phyloP scores from a whole-genome alignment of 2,113 vertebrate genomes.

The Oryzias javanicus region DNA sequence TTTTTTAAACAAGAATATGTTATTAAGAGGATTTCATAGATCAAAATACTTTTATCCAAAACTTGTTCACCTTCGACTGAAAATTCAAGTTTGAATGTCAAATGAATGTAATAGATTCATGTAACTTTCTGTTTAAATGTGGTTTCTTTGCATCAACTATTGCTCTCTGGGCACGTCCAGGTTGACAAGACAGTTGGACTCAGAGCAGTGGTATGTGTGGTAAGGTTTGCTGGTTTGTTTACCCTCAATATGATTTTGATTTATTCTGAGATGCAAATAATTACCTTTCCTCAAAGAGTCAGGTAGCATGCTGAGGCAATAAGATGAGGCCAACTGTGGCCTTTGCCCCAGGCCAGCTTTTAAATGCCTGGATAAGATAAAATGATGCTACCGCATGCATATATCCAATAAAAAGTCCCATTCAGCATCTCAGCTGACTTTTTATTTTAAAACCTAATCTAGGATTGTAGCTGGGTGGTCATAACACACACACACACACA shows the following conservation, averaged over 20 bases:
- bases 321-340: slow-evolving; percentile 15
- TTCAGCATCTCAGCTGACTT: not conserved
- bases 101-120: too few relatives aligned
- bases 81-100: too few relatives aligned
- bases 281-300: slow-evolving; percentile 32
- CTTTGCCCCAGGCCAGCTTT: slow-evolving; percentile 12
- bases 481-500: slow-evolving; percentile 8
- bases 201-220: not conserved
- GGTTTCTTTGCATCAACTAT: slow-evolving; percentile 18
- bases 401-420: not conserved
- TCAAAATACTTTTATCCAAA: too few relatives aligned
- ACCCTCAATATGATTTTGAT: slow-evolving; percentile 24
- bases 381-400: slow-evolving; percentile 19
- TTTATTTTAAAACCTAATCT: slow-evolving; percentile 5
- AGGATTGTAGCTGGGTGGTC: not conserved
- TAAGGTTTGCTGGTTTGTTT: slow-evolving; percentile 7
- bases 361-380: slow-evolving; percentile 20
- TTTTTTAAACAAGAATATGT: too few relatives aligned
- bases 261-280: slow-evolving; percentile 41
- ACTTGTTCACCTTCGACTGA: too few relatives aligned
- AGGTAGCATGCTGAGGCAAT: slow-evolving; percentile 24
- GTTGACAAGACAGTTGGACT: too few relatives aligned
- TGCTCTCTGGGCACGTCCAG: not conserved
- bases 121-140: not conserved
- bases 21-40: too few relatives aligned